Evolutionary conservation across 2,113 vertebrate genomes (phyloP).

Genomic region (Corythoichthys intestinalis): DNA sequence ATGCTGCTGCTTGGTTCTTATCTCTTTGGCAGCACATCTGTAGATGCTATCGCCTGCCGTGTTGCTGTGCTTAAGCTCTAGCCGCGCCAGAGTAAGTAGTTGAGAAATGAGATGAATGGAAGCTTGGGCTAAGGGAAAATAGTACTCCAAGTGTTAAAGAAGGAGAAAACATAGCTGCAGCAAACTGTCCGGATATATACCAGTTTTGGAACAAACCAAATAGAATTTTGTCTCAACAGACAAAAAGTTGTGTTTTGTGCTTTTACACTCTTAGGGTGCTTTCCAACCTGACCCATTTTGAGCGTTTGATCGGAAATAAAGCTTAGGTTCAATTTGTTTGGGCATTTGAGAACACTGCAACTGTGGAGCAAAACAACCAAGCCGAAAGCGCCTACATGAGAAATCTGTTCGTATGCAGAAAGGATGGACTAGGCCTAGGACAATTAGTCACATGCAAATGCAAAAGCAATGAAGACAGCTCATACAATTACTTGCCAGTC

Average conservation of each 20-base stretch:
- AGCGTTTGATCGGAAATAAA: no score
- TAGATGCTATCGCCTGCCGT: constrained; percentile 55
- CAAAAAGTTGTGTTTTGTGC: background rate
- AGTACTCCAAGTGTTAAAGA: constrained; percentile 32
- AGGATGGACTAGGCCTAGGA: no score
- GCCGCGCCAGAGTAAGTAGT: constrained; percentile 32
- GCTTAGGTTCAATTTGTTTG: no score
- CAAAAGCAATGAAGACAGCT: no score
- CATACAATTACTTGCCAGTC: no score
- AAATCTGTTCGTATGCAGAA: no score
- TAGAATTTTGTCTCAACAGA: background rate
- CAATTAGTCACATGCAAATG: no score
- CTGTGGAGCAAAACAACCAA: background rate
- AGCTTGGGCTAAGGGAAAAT: constrained; percentile 20
- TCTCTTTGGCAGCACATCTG: constrained; percentile 55
- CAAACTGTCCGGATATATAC: background rate
- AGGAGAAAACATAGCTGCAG: background rate
- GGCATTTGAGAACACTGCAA: no score
- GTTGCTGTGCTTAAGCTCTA: constrained; percentile 48
- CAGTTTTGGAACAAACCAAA: background rate
- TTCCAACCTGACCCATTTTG: background rate
- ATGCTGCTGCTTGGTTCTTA: constrained; percentile 47
- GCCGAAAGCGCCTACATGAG: no score
- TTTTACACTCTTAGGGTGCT: background rate
- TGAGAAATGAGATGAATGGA: constrained; percentile 49